Base-by-base conservation (phyloP, 2,888 invertebrate species). In the Drosophila cracens region DNA sequence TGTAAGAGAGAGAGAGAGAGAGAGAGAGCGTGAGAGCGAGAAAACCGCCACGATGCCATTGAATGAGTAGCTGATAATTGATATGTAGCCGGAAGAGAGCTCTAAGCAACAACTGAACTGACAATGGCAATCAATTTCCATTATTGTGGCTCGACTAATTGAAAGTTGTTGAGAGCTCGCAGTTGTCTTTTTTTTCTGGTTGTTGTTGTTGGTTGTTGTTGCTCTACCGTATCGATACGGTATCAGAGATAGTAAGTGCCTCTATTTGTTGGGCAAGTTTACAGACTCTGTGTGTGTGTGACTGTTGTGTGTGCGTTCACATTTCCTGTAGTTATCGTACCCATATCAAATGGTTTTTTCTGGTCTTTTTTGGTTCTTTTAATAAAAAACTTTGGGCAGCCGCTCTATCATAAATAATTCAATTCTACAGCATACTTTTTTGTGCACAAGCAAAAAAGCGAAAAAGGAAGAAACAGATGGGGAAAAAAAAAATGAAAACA, bases 101-200 rank as follows among this genome's bases (percentile, higher is more conserved):
- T 43, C 36, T 10, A 61, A 43, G 33, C 68, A 67, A 78, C 66
- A 78, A 76, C 61, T 62, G 29, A 66, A 70, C 70, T 79, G 85
- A 89, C 87, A 87, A 87, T 87, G 87, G 72, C 88, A 87, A 89
- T 87, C 88, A 89, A 89, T 89, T 84, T 74, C 73, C 79, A 84
- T 86, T 88, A 87, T 81, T 74, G 65, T 67, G 40, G 62, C 52
- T 64, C 49, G 75, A 73, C 83, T 87, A 87, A 87, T 87, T 87
- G 87, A 87, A 87, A 87, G 71, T 81, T 85, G 89, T 87, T 66
- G 63, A 80, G 68, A 53, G 52, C 53, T 40, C 29, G 25, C 34
- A 36, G 43, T 36, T 40, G 46, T 53, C 36, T 18, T 27, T 36
- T 11, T 31, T 27, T 49, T 6, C 16, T 21, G 16, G 31, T 33